Evolutionary conservation across 2,797 vertebrate species (phyloP).

Genomic region (Parauchenoglanis ngamensis): DNA sequence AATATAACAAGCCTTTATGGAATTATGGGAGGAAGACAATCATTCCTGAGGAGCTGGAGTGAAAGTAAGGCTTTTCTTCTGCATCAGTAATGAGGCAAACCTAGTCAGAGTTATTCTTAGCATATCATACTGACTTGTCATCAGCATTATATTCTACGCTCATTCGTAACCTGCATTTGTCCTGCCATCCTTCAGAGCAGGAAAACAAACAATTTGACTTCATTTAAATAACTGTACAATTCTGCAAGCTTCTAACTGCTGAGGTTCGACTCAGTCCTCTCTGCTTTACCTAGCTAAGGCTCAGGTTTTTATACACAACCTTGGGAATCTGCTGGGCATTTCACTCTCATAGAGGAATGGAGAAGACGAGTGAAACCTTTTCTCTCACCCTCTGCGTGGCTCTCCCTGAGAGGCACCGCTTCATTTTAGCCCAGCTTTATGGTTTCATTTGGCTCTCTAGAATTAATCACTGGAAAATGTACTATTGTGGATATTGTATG

Average conservation of each 20-base stretch:
- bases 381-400: constrained; percentile 7
- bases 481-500: constrained; percentile 43
- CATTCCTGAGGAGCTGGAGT: constrained; percentile 4
- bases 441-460: constrained; percentile 25
- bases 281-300: constrained; percentile 22
- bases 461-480: constrained; percentile 51
- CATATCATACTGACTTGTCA: neutral
- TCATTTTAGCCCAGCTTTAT: constrained; percentile 36
- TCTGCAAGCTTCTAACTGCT: neutral
- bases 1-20: constrained; percentile 7
- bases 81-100: constrained; percentile 15
- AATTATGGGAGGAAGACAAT: constrained; percentile 16
- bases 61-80: constrained; percentile 15
- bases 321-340: constrained; percentile 37
- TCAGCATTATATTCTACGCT: neutral
- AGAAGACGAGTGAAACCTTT: constrained; percentile 31
- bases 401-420: constrained; percentile 28
- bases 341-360: constrained; percentile 29
- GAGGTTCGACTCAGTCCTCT: constrained; percentile 17
- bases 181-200: neutral
- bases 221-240: neutral
- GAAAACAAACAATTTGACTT: neutral
- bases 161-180: neutral
- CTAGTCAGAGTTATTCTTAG: constrained; percentile 4
- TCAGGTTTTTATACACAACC: constrained; percentile 38